These are phyloP conservation scores for Paratrypauchen microcephalus DNA, from an alignment of 2,797 vertebrate genomes.

Conservation along the genomic window DNA sequence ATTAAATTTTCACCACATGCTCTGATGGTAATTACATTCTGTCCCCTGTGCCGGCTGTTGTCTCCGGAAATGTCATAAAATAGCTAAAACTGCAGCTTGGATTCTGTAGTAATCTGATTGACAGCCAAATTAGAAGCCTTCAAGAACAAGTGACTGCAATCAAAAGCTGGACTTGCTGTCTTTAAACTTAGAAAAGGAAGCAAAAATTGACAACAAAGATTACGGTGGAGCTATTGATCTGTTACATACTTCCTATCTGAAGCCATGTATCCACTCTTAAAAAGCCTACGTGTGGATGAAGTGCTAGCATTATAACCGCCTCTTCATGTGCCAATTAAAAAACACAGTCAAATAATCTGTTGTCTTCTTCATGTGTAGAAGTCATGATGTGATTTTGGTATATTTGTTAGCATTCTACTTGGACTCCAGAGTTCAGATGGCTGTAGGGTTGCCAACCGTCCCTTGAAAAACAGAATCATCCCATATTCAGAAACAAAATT, in stretches of 20 bases:
- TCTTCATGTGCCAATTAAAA: not conserved
- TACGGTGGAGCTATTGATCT: slow-evolving; percentile 55
- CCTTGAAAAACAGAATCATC: too few species aligned
- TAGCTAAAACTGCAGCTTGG: slow-evolving; percentile 68
- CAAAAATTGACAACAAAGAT: slow-evolving; percentile 66
- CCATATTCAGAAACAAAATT: too few species aligned
- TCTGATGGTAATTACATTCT: slow-evolving; percentile 77
- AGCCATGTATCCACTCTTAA: not conserved
- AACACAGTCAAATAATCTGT: too few species aligned
- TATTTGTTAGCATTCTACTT: too few species aligned
- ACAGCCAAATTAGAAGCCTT: slow-evolving; percentile 73
- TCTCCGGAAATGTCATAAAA: slow-evolving; percentile 77
- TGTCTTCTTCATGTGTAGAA: too few species aligned
- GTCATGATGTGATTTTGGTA: too few species aligned
- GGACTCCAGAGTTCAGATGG: too few species aligned
- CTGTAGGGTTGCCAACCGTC: too few species aligned
- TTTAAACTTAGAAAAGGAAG: slow-evolving; percentile 42
- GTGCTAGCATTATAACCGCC: not conserved
- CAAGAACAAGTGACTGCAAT: slow-evolving; percentile 65
- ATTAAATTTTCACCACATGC: slow-evolving; percentile 75
- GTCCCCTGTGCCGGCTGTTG: slow-evolving; percentile 68
- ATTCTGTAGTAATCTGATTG: slow-evolving; percentile 74
- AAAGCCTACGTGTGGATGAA: not conserved
- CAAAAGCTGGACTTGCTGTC: slow-evolving; percentile 56
- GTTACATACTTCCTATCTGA: slow-evolving; percentile 13